Base-by-base conservation (phyloP, 1,140 invertebrate species). In the Brachionus paranguensis region DNA sequence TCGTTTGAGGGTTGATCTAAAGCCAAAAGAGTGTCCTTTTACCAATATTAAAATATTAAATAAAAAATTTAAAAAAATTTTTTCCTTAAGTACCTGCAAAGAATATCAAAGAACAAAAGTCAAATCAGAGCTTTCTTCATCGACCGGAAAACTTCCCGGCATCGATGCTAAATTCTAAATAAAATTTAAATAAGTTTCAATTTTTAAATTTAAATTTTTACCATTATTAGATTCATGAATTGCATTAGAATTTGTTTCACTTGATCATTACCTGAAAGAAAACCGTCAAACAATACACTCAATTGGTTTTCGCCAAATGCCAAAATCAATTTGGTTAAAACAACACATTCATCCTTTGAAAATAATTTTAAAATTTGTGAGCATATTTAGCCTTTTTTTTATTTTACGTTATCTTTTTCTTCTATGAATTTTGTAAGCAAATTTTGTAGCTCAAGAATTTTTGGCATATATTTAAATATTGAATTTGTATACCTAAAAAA, bases 71-170 rank as follows among this genome's bases (percentile, higher is more conserved):
- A n/a, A n/a, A n/a, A n/a, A n/a, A n/a, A 1, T 4, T 2, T 10
- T 7, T 27, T 47, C 17, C 27, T 3, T 50, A 5, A 14, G 14
- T 64, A 81, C 78, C 27, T 81, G 78, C 4, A 81, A 47, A 14
- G 78, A 45, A 68, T 81, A 81, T 55, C 78, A 81, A 47, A 64
- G 65, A 27, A 81, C 78, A 68, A 81, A 81, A 24, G 78, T 81
- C 11, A 81, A 37, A 81, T 81, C 78, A 45, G 78, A 81, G 12
- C 78, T 81, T 29, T 81, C 78, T 68, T 81, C 78, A 27, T 81
- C 78, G 0, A 81, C 78, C 29, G 78, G 78, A 64, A 81, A 81
- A 17, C 37, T 60, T 6, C 78, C 78, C n/a, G 78, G 78, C 78
- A 81, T 81, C 1, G 78, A 81, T 64, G 78, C 45, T 68, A 81